Base-by-base conservation (phyloP, 2,888 invertebrate genomes). In the Anoplius nigerrimus region DNA sequence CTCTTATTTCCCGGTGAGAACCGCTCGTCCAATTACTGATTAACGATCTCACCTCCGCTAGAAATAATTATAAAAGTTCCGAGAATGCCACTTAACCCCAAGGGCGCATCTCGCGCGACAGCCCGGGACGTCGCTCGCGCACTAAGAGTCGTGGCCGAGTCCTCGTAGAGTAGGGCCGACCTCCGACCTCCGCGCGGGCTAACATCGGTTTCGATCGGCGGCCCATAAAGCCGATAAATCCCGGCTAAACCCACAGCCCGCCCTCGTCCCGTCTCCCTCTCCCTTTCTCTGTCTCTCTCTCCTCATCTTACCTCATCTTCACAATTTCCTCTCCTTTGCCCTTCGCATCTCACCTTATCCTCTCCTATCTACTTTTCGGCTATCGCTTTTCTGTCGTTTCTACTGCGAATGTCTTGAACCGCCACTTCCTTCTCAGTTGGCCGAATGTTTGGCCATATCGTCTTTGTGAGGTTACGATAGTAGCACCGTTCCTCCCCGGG, bases 21-120 rank as follows among this genome's bases (percentile, higher is more conserved):
- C 72, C 69, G 73, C 72, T 76, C 78, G 77, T 79, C 80, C 82
- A 84, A 83, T 83, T 80, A 76, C 78, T 72, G 76, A 79, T 82
- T 82, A 77, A 81, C 78, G 78, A 82, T 82, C 81, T 83, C 75
- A 75, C 81, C 73, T 71, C 68, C 74, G 74, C 16, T 66, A 45
- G 74, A 71, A 81, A 82, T 81, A 77, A 79, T 82, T 81, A 81
- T 80, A 83, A 83, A 83, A 84, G 80, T 86, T 83, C 78, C 75
- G 78, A 80, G 83, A 86, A 85, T 83, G 82, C 85, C 87, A 86
- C 84, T 86, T 86, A 86, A 86, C 86, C 86, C 80, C 82, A 78
- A 80, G 85, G 84, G 85, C 83, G 84, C 74, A 80, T 76, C 34
- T 53, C 76, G 84, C 82, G 83, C 71, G 77, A 72, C 74, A 71